Evolutionary conservation across 23 tunicate genomes (phyloP).

Genomic region (Ascidia mentula): DNA sequence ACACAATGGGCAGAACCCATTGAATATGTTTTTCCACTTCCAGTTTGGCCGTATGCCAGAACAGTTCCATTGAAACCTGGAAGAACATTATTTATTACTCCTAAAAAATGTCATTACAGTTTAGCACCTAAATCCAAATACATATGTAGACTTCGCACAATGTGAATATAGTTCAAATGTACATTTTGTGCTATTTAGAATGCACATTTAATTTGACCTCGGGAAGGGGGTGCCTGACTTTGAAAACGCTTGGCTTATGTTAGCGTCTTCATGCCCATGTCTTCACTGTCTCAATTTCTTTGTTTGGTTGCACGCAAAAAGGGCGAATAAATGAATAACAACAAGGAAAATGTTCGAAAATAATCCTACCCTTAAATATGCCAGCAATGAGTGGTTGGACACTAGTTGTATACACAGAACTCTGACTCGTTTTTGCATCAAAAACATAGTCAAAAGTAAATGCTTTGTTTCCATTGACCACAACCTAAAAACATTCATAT

Average conservation of each 20-base stretch:
- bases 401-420: conserved; percentile 52
- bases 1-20: conserved; percentile 93
- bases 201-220: too few relatives aligned
- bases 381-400: conserved; percentile 58
- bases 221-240: too few relatives aligned
- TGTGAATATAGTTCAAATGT: too few relatives aligned
- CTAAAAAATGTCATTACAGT: not conserved
- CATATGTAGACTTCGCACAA: too few relatives aligned
- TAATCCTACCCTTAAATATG: conserved; percentile 79
- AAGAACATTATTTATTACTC: not conserved
- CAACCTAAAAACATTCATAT: conserved; percentile 30
- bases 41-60: conserved; percentile 97
- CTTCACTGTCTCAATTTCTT: too few relatives aligned
- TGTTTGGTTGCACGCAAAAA: not conserved
- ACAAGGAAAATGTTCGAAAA: too few relatives aligned
- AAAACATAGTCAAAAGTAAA: conserved; percentile 85
- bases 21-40: conserved; percentile 92
- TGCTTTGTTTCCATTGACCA: conserved; percentile 57
- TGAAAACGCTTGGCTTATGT: too few relatives aligned
- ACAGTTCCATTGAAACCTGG: conserved; percentile 92
- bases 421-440: conserved; percentile 49
- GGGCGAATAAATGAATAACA: too few relatives aligned
- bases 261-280: too few relatives aligned
- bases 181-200: too few relatives aligned
- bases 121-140: too few relatives aligned